Conservation (phyloP, 2,797 vertebrate genomes). For the Ciconia nigra region DNA sequence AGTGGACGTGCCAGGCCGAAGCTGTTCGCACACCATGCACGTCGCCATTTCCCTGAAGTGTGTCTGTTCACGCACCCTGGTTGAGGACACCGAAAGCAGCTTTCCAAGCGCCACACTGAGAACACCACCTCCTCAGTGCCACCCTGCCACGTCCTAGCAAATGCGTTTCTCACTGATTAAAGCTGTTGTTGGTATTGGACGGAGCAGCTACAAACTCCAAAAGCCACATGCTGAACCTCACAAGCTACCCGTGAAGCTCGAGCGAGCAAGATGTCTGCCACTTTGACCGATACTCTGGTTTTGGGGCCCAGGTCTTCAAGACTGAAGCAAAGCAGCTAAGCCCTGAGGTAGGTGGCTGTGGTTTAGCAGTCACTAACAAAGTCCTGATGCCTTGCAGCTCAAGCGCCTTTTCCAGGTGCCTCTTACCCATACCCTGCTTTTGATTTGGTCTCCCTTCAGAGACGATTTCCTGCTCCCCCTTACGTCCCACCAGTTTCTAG, state of each 20-base stretch:
- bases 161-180: rapidly evolving
- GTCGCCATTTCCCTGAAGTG: background rate
- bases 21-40: background rate
- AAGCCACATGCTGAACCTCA: background rate
- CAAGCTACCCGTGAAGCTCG: background rate
- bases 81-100: background rate
- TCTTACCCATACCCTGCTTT: background rate
- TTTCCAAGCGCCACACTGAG: background rate
- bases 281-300: background rate
- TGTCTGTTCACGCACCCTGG: rapidly evolving
- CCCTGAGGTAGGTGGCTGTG: background rate
- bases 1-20: background rate
- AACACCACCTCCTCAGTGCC: background rate
- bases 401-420: background rate
- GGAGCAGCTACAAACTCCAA: background rate
- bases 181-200: background rate
- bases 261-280: background rate
- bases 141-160: background rate
- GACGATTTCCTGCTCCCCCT: background rate
- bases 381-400: background rate
- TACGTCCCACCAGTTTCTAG: background rate
- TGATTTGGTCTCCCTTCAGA: background rate
- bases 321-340: background rate
- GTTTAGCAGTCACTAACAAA: background rate
- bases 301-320: background rate